Evolutionary conservation across 2,113 vertebrate genomes (phyloP).

Genomic region (Tenebrosternarchus preto): DNA sequence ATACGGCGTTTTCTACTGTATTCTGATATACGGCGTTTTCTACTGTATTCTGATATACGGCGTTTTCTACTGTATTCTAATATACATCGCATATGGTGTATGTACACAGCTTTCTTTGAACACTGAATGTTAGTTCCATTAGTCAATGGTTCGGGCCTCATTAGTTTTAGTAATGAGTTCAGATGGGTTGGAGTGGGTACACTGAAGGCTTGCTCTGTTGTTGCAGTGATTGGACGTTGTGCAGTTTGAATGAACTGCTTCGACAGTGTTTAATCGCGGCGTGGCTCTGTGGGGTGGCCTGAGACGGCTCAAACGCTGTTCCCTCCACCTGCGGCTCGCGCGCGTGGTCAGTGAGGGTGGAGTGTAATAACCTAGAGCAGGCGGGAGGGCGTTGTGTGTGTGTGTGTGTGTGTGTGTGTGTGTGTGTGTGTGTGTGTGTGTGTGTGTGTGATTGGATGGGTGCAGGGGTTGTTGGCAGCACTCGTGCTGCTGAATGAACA

Average conservation of each 20-base stretch:
- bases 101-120: too few species aligned
- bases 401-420: too few species aligned
- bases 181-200: conserved; percentile 13
- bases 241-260: neutral
- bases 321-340: too few species aligned
- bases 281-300: neutral
- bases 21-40: too few species aligned
- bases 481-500: conserved; percentile 23
- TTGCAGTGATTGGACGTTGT: neutral
- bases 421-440: too few species aligned
- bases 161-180: conserved; percentile 27
- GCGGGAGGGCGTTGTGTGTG: neutral
- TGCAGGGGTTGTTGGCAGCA: conserved; percentile 14
- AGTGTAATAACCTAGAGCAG: neutral
- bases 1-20: too few species aligned
- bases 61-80: too few species aligned
- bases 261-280: neutral
- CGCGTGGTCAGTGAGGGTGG: neutral
- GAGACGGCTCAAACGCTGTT: too few species aligned
- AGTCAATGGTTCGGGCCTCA: conserved; percentile 22
- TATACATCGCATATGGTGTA: too few species aligned
- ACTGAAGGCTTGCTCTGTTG: conserved; percentile 5
- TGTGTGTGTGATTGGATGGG: neutral
- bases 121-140: neutral
- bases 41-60: too few species aligned